phyloP scores from a whole-genome alignment of 2,888 invertebrate genomes.

The Bimastos eiseni region DNA sequence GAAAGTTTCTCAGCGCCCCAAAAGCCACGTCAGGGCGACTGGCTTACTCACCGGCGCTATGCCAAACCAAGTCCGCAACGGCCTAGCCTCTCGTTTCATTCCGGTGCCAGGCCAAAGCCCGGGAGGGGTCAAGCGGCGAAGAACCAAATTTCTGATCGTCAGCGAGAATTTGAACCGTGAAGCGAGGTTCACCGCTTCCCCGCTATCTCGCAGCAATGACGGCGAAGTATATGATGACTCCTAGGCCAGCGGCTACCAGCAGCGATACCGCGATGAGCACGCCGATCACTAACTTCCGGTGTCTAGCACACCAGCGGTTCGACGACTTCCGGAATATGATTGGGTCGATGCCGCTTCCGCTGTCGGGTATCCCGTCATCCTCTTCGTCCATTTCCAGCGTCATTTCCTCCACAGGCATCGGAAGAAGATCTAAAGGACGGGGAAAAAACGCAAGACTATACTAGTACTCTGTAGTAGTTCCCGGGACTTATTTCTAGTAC shows the following conservation, averaged over 20 bases:
- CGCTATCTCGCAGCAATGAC: not conserved
- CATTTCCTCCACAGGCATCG: conserved; percentile 8
- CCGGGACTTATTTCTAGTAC: too few relatives aligned
- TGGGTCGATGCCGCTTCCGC: not conserved
- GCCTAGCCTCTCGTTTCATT: too few relatives aligned
- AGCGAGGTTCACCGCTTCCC: not conserved
- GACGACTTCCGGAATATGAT: conserved; percentile 21
- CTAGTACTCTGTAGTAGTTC: not conserved
- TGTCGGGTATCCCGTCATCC: conserved; percentile 8
- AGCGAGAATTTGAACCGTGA: not conserved
- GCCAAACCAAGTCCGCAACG: too few relatives aligned
- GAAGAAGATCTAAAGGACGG: not conserved
- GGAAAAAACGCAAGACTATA: not conserved
- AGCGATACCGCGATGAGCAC: not conserved
- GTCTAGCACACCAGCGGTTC: not conserved
- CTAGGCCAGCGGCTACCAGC: not conserved
- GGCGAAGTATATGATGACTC: not conserved
- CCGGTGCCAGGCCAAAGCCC: too few relatives aligned
- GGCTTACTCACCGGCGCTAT: too few relatives aligned
- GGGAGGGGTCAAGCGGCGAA: too few relatives aligned
- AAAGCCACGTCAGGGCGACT: too few relatives aligned
- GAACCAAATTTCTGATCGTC: not conserved
- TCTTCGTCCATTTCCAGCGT: conserved; percentile 17
- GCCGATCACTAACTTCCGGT: conserved; percentile 19
- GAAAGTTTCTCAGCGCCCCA: too few relatives aligned